A percentile compares a stretch with the other conserved stretches of the same genome.
Evolutionary conservation across 2,888 invertebrate genomes (phyloP).

Genomic region (Arctia plantaginis): DNA sequence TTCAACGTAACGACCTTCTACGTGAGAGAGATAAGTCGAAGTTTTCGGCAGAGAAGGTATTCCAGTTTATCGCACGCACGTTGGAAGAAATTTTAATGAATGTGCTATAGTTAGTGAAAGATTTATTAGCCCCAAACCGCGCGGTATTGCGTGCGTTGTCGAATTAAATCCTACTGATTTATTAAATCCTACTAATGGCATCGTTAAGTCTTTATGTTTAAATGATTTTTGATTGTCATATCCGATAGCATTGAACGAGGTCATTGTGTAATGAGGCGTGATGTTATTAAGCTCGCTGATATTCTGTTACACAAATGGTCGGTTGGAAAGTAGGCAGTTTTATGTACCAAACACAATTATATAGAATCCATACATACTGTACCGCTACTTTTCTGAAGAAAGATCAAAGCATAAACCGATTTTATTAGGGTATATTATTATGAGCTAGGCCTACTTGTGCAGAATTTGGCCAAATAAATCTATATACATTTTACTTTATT

Average conservation of each 20-base stretch:
- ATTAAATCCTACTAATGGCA: slow-evolving; percentile 64
- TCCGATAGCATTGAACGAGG: slow-evolving; percentile 43
- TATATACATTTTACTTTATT: not conserved
- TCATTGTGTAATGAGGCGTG: slow-evolving; percentile 45
- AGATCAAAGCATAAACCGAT: not conserved
- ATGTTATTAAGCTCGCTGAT: slow-evolving; percentile 32
- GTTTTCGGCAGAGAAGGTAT: slow-evolving; percentile 78
- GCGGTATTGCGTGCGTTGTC: slow-evolving; percentile 54
- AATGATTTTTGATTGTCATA: slow-evolving; percentile 55
- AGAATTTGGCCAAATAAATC: not conserved
- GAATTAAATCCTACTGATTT: slow-evolving; percentile 60
- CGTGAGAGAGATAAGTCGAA: slow-evolving; percentile 85
- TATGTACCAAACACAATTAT: slow-evolving; percentile 30
- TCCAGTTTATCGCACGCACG: slow-evolving; percentile 81
- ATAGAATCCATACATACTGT: slow-evolving; percentile 21
- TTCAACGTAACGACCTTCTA: slow-evolving; percentile 82
- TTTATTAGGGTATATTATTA: not conserved
- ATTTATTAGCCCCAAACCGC: slow-evolving; percentile 63
- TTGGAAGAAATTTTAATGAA: slow-evolving; percentile 83
- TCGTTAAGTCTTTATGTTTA: slow-evolving; percentile 66
- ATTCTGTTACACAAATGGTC: slow-evolving; percentile 18
- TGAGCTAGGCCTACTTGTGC: not conserved
- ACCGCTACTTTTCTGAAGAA: not conserved
- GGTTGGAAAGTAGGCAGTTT: slow-evolving; percentile 28
- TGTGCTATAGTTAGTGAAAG: slow-evolving; percentile 70